These are phyloP conservation scores for Hydrozoanthus tunicans DNA, from an alignment of 64 coral and sea anemone genomes.

Conservation along the genomic window DNA sequence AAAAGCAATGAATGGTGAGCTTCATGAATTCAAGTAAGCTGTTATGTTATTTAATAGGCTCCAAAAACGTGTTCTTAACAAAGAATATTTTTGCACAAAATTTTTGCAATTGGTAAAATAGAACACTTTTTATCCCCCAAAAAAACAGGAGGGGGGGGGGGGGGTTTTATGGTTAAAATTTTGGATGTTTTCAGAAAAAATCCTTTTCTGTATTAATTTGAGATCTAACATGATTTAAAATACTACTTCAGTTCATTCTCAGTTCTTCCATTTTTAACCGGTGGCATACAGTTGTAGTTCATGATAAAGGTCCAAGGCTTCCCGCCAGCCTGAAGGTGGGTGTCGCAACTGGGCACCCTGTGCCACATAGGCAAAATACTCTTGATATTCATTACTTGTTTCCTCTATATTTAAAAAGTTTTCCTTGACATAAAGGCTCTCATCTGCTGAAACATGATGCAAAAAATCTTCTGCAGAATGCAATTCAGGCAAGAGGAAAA, in stretches of 20 bases:
- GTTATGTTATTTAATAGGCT: too few relatives aligned
- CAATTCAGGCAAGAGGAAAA: slow-evolving; percentile 62
- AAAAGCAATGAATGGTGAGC: too few relatives aligned
- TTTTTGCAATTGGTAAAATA: neutral
- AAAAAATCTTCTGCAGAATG: slow-evolving; percentile 60
- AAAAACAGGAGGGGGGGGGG: neutral
- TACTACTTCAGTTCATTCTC: slow-evolving; percentile 16
- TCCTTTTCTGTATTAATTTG: neutral
- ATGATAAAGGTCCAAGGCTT: slow-evolving; percentile 45
- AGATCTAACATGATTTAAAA: slow-evolving; percentile 19
- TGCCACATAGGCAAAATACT: slow-evolving; percentile 53
- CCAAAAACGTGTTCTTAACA: too few relatives aligned
- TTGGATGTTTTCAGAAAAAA: too few relatives aligned
- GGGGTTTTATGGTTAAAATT: neutral
- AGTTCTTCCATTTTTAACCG: slow-evolving; percentile 2
- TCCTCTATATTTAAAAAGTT: slow-evolving; percentile 51
- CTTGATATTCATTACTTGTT: slow-evolving; percentile 60
- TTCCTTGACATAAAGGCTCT: slow-evolving; percentile 50
- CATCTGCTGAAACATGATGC: slow-evolving; percentile 59
- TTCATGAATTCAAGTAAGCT: too few relatives aligned
- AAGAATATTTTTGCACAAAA: neutral
- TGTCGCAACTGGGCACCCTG: slow-evolving; percentile 55
- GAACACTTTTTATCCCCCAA: neutral
- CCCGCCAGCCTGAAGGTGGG: slow-evolving; percentile 26
- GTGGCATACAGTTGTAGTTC: slow-evolving; percentile 42